phyloP scores from a whole-genome alignment of 1,140 invertebrate species.

The Aphis gossypii region DNA sequence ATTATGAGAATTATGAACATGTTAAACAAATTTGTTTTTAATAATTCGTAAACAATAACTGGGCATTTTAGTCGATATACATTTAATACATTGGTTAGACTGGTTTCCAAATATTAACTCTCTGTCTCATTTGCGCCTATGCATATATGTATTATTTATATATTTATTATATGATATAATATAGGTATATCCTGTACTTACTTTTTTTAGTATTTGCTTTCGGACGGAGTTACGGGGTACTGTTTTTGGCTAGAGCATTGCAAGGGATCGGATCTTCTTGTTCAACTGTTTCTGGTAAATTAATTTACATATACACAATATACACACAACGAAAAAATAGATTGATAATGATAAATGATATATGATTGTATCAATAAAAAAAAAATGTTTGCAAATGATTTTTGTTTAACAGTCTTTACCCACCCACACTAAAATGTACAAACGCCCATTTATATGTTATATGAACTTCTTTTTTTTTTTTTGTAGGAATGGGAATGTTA shows the following conservation, averaged over 20 bases:
- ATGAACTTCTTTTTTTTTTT: neutral
- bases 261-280: slow-evolving; percentile 89
- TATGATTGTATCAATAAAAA: neutral
- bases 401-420: neutral
- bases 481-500: slow-evolving; percentile 67
- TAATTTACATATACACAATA: neutral
- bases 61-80: neutral
- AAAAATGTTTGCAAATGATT: neutral
- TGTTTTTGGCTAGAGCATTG: slow-evolving; percentile 81
- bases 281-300: slow-evolving; percentile 76
- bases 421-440: neutral
- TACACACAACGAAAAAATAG: slow-evolving; percentile 63
- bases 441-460: neutral
- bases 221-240: slow-evolving; percentile 76
- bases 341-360: neutral
- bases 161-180: neutral
- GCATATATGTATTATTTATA: neutral
- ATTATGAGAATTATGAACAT: neutral
- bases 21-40: neutral
- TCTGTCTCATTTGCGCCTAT: neutral
- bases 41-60: neutral
- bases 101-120: neutral
- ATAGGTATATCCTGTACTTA: neutral
- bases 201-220: slow-evolving; percentile 80
- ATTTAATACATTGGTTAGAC: neutral